Evolutionary conservation across 2,888 invertebrate species (phyloP).

Genomic region (Orthonychiurus folsomi): DNA sequence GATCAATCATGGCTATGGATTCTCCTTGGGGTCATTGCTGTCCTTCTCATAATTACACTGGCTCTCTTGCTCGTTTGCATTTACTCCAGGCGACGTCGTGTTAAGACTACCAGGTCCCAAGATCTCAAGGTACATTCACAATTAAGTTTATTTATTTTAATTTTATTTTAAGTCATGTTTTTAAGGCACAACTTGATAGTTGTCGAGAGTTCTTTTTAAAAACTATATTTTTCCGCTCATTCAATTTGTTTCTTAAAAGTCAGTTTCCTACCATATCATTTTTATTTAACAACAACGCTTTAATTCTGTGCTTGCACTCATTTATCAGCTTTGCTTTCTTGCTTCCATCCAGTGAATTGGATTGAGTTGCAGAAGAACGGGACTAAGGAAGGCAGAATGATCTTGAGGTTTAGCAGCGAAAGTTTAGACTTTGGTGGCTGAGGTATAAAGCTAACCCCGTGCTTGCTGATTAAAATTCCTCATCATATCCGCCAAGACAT

Average conservation of each 20-base stretch:
- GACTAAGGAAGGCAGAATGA: neutral
- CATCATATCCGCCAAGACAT: neutral
- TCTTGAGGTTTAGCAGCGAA: neutral
- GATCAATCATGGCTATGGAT: slow-evolving; percentile 32
- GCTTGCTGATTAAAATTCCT: neutral
- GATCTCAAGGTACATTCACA: slow-evolving; percentile 27
- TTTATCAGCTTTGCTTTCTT: no score
- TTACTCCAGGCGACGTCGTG: slow-evolving; percentile 25
- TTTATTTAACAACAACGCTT: no score
- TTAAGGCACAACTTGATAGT: no score
- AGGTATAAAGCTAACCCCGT: neutral
- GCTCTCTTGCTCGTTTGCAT: slow-evolving; percentile 28
- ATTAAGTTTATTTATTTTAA: slow-evolving; percentile 8
- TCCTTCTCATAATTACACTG: slow-evolving; percentile 21
- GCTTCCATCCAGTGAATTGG: no score
- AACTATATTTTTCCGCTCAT: no score
- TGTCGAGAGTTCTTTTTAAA: no score
- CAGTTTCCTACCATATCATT: no score
- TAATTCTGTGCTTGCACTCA: no score
- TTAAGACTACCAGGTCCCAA: slow-evolving; percentile 29
- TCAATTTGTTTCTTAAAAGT: no score
- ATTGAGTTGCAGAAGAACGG: no score
- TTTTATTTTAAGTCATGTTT: no score
- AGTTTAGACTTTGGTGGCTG: neutral
- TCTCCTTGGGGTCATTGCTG: slow-evolving; percentile 22